A percentile compares a stretch with the other conserved stretches of the same genome.
phyloP scores from a whole-genome alignment of 2,888 invertebrate species.

The Camponotus fellah region DNA sequence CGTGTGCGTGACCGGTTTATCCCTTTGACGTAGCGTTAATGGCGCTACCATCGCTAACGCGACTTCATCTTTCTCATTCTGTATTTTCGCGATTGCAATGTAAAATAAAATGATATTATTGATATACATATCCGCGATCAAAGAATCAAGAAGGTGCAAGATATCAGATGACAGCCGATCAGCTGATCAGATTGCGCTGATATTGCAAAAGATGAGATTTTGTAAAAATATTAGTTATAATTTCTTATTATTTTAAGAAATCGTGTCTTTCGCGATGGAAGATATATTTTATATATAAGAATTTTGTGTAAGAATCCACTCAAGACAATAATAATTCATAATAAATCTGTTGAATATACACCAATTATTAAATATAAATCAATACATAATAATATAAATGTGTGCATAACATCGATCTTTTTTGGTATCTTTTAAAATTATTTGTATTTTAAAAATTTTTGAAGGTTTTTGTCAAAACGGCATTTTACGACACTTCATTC shows the following conservation, averaged over 20 bases:
- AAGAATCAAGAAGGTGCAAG: background rate
- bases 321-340: background rate
- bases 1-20: constrained; percentile 35
- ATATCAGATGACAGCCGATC: background rate
- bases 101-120: background rate
- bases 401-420: background rate
- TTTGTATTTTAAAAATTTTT: background rate
- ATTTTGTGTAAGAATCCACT: background rate
- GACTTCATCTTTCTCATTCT: constrained; percentile 47
- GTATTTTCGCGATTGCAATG: background rate
- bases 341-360: background rate
- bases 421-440: background rate
- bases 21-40: constrained; percentile 66
- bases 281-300: background rate
- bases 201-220: background rate
- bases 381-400: background rate
- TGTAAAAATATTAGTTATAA: background rate
- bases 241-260: background rate
- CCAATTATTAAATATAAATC: background rate
- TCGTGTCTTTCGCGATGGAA: background rate
- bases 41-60: constrained; percentile 64
- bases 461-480: background rate
- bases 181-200: background rate
- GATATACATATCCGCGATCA: background rate
- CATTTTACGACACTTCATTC: background rate